Percentiles rank a stretch among this genome's conserved stretches.
Evolutionary conservation across 30 jellyfish, hydroid and myxozoan species (phyloP).

Genomic region (Cassiopea andromeda): DNA sequence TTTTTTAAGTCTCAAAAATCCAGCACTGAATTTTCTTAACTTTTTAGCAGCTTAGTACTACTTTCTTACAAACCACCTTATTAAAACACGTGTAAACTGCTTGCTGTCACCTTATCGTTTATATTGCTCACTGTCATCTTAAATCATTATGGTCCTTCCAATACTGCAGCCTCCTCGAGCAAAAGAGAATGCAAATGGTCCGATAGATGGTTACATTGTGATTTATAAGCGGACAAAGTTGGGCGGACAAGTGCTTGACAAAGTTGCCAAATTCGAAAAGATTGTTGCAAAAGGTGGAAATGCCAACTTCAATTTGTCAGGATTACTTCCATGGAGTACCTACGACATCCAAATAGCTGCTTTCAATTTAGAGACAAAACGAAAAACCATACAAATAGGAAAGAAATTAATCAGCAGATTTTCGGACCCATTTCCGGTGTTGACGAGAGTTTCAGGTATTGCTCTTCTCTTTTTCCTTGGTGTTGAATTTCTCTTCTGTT

Average conservation of each 20-base stretch:
- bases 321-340: constrained; percentile 81
- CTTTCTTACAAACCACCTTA: too few species aligned
- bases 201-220: constrained; percentile 61
- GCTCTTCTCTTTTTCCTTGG: not conserved
- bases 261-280: constrained; percentile 10
- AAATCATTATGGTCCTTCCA: too few species aligned
- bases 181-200: constrained; percentile 65
- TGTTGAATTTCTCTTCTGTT: too few species aligned
- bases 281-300: constrained; percentile 36
- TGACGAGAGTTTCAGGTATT: constrained; percentile 43
- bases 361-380: constrained; percentile 39
- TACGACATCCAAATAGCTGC: constrained; percentile 70
- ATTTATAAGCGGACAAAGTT: constrained; percentile 46
- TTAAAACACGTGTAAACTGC: too few species aligned
- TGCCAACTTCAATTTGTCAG: constrained; percentile 36
- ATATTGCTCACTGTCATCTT: too few species aligned
- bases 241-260: constrained; percentile 39
- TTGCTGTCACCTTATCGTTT: too few species aligned
- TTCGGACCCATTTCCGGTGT: constrained; percentile 19
- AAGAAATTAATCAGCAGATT: constrained; percentile 28
- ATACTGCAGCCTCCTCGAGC: constrained; percentile 36
- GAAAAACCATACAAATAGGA: not conserved
- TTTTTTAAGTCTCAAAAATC: too few species aligned
- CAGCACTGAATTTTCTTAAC: too few species aligned
- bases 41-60: too few species aligned